Percentiles rank a stretch among this genome's conserved stretches.
Evolutionary conservation across 2,888 invertebrate species (phyloP).

Genomic region (Hanleya hanleyi): DNA sequence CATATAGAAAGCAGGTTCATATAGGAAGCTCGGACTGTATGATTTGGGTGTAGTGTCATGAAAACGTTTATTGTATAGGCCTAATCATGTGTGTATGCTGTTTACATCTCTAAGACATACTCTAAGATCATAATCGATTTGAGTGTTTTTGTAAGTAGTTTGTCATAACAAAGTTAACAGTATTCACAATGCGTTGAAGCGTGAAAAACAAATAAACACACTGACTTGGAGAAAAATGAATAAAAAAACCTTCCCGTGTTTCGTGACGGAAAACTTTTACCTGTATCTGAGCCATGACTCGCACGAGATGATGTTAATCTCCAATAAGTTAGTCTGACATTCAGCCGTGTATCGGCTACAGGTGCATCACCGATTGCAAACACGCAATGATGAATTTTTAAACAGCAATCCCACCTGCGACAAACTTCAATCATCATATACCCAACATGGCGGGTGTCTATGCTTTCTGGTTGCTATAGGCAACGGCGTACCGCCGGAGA

Average conservation of each 20-base stretch:
- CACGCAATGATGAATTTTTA: constrained; percentile 10
- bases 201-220: not conserved
- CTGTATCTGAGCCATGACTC: constrained; percentile 2
- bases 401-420: constrained; percentile 8
- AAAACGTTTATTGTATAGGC: too few species aligned
- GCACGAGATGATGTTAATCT: not conserved
- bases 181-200: not conserved
- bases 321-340: not conserved
- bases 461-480: not conserved
- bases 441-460: not conserved
- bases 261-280: not conserved
- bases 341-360: not conserved
- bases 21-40: too few species aligned
- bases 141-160: not conserved
- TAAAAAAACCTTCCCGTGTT: not conserved
- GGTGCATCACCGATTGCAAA: not conserved
- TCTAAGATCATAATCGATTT: too few species aligned
- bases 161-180: not conserved
- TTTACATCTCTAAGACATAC: too few species aligned
- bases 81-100: too few species aligned
- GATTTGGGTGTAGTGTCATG: too few species aligned
- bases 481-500: not conserved
- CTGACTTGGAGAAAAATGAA: not conserved
- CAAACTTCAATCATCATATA: constrained; percentile 4
- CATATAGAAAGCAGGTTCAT: too few species aligned